These are phyloP conservation scores for Hippocampus abdominalis DNA, from an alignment of 2,113 vertebrate species.

Conservation along the genomic window DNA sequence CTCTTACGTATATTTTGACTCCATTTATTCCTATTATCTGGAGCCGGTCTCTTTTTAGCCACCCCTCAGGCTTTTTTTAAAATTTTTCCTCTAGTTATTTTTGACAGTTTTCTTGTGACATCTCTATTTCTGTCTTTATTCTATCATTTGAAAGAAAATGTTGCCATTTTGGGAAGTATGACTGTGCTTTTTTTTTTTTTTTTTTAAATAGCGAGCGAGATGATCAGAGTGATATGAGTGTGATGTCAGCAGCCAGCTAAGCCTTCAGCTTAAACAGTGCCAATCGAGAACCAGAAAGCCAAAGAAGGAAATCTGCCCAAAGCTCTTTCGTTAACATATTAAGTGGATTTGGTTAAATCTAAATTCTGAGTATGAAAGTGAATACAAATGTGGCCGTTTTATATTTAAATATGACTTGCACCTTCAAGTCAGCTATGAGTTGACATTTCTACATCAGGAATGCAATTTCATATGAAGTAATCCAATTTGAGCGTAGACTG, in stretches of 20 bases:
- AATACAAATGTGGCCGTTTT: not conserved
- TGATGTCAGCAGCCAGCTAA: not conserved
- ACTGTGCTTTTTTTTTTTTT: not conserved
- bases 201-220: not conserved
- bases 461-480: not conserved
- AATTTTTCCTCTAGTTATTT: conserved; percentile 41
- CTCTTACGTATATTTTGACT: conserved; percentile 30
- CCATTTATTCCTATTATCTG: conserved; percentile 20
- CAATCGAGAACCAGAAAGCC: not conserved
- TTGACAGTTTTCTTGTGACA: conserved; percentile 19
- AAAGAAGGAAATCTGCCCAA: not conserved
- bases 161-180: not conserved
- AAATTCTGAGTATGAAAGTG: not conserved
- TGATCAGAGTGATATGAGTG: not conserved
- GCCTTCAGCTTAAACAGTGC: not conserved
- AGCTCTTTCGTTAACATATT: not conserved
- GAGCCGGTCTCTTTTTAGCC: conserved; percentile 16
- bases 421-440: not conserved
- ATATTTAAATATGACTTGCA: not conserved
- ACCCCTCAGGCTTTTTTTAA: conserved; percentile 26
- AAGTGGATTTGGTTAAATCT: not conserved
- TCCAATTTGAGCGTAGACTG: not conserved
- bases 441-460: not conserved
- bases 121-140: conserved; percentile 13
- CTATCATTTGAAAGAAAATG: not conserved